A percentile compares a stretch with the other conserved stretches of the same genome.
These are phyloP conservation scores for Calcarius ornatus DNA, from an alignment of 2,113 vertebrate genomes.

Conservation along the genomic window DNA sequence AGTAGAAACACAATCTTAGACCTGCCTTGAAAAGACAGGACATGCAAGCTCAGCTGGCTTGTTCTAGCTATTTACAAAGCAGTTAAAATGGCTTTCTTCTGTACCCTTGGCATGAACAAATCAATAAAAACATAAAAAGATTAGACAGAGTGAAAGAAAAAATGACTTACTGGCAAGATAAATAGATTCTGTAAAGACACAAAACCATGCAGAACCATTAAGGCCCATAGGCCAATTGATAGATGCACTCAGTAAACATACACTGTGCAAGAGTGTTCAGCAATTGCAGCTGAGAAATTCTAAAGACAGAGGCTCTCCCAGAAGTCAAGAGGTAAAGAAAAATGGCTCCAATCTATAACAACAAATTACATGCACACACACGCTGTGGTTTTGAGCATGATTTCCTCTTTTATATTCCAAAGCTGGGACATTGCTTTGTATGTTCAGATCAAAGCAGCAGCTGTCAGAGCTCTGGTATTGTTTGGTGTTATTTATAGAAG, in stretches of 20 bases:
- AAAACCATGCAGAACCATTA: not conserved
- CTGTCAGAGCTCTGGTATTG: constrained; percentile 13
- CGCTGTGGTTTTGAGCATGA: not conserved
- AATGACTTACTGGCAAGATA: not conserved
- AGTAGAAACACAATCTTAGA: constrained; percentile 28
- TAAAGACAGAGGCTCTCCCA: not conserved
- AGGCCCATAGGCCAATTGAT: not conserved
- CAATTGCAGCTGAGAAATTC: not conserved
- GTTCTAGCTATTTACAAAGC: constrained; percentile 43
- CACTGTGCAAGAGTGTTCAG: not conserved
- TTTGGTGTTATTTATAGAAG: constrained; percentile 43
- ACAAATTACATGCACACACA: not conserved
- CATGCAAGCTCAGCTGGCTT: not conserved
- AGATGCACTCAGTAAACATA: not conserved
- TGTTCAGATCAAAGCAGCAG: not conserved
- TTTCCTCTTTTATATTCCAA: constrained; percentile 27
- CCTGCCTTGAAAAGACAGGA: not conserved
- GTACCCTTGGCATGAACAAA: not conserved
- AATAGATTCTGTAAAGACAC: constrained; percentile 23
- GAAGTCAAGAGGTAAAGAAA: not conserved
- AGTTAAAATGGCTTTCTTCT: constrained; percentile 30
- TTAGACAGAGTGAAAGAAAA: constrained; percentile 28
- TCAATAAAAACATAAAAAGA: constrained; percentile 63
- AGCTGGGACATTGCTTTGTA: not conserved
- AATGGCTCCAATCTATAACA: not conserved